Evolutionary conservation across 2,888 invertebrate genomes (phyloP), one percentile per base, ranked within the genome.

Genomic region (Villa cingulata): DNA sequence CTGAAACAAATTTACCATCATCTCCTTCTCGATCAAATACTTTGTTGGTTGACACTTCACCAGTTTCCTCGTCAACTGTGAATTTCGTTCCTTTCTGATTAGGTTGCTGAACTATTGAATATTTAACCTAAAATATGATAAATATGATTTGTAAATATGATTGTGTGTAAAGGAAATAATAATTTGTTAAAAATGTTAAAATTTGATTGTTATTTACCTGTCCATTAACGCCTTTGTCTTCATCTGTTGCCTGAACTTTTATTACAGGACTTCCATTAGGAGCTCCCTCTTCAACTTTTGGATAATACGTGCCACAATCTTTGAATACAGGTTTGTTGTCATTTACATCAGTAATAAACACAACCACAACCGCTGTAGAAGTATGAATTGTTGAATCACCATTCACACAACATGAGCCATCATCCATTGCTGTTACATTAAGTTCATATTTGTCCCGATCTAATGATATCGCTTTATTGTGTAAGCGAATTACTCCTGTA

Each of bases 21-120:
- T 96, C 95, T 1, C 92, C 92, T 72, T 96, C 96, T 52, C 95
- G 80, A 72, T 96, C 94, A 65, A 96, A 95, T 19, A 92, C 91
- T 75, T 92, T 94, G 61, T 94, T 94, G 7, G 92, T 92, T 0
- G 85, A 85, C 46, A 96, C 89, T 70, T 91, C 88, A 4, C 96
- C 96, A 36, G 91, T 92, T 70, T 90, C 88, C 66, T 91, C 90
- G 59, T 96, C 91, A 0, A 96, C 94, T 0, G 88, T 88, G 62
- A 96, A 96, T 67, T 92, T 92, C 0, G 91, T 89, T 45, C 92
- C 89, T 70, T 91, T 89, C 63, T 90, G 90, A 75, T 91, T 88
- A 1, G 89, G 90, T 65, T 94, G 92, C 60, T 92, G 92, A 1
- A 90, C 91, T 62, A 96, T 92, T n/a, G 91, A 92, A 70, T 96